Conservation (phyloP, 1,140 invertebrate genomes). For the Portunus trituberculatus region DNA sequence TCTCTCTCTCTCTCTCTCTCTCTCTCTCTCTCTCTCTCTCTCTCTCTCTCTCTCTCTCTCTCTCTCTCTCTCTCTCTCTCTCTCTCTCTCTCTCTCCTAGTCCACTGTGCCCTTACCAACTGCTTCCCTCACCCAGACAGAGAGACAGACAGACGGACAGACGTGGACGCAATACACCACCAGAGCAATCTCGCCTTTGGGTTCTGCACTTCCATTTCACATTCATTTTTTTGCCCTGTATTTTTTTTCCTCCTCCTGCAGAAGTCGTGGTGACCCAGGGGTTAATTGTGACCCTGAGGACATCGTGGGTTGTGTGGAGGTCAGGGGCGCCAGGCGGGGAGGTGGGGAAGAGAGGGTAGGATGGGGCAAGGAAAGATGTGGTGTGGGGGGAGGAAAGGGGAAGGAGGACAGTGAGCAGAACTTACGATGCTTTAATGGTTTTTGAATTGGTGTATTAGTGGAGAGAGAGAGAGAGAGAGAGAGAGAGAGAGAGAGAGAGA, state of each 20-base stretch:
- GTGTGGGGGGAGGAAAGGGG: not conserved
- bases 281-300: constrained; percentile 11
- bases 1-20: not conserved
- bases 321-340: not conserved
- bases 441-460: not conserved
- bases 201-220: not conserved
- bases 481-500: not conserved
- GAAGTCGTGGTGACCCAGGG: not conserved
- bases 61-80: no score
- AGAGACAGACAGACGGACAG: not conserved
- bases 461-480: not conserved
- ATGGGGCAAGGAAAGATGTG: not conserved
- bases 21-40: not conserved
- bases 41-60: no score
- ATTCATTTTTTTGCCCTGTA: not conserved
- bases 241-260: not conserved
- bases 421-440: not conserved
- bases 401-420: not conserved
- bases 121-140: not conserved
- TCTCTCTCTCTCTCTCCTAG: not conserved
- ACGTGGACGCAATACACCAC: not conserved
- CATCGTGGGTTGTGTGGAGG: not conserved
- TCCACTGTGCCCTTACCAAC: not conserved
- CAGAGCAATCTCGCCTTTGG: not conserved
- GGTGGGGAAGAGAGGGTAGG: not conserved